Evolutionary conservation across 2,113 vertebrate species (phyloP), one percentile per base, ranked within the genome.

Genomic region (Dolichallabes microphthalmus): DNA sequence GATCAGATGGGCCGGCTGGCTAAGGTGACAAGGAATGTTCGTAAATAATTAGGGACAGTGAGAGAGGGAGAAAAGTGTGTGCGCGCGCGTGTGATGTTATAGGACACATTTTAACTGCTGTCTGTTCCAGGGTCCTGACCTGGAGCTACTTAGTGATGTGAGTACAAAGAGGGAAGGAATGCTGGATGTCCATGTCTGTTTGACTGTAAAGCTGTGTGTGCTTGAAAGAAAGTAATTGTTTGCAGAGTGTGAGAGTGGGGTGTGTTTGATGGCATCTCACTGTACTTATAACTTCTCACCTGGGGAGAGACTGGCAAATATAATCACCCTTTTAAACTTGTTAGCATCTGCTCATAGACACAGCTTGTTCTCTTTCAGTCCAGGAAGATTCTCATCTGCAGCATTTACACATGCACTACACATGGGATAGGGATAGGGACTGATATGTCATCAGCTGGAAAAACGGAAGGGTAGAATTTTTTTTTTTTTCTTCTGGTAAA

Each of bases 1-100:
- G 98, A 99, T 90, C 97, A 99, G 89, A 99, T 99, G 98, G 98
- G 98, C 79, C 94, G 98, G 22, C 94, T 99, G 45, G 98, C 98
- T 76, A 99, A 99, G 98, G 98, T 99, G 94, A 90, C 78, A 50
- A 74, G 68, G 68, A 25, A n/a, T 69, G 17, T 17, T 58, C 27
- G 64, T 45, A 27, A 32, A 4, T 53, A 27, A 35, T 25, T 35
- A 4, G 5, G 9, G 30, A 12, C 22, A 39, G n/a, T 10, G 55
- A 53, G 58, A 17, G 50, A 8, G 69, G 15, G 55, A 68, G 73
- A 79, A 50, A 64, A 60, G 86, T 68, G 86, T 39, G 76, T 73
- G 84, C 75, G 57, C 32, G 61, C 53, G 64, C 50, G 73, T 50
- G 81, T 82, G 83, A 6, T 58, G 76, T 86, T 79, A 75, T 76